Percentiles rank a stretch among this genome's conserved stretches.
Conservation (phyloP, 2,113 vertebrate species). For the Silurus glanis region DNA sequence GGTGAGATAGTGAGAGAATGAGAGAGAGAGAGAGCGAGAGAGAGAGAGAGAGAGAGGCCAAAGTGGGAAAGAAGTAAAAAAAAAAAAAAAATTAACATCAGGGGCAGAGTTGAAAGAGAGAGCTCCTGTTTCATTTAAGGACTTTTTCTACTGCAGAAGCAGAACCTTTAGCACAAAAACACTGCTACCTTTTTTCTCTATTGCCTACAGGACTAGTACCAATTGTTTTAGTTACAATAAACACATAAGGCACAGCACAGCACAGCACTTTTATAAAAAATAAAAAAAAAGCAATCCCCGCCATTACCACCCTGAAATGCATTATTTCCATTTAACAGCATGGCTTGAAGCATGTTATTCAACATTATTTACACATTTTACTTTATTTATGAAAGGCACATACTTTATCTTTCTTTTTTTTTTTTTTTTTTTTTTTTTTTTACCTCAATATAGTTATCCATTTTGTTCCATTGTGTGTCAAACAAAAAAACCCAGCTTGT, state of each 20-base stretch:
- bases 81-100: conserved; percentile 13
- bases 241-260: not conserved
- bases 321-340: not conserved
- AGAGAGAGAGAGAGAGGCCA: conserved; percentile 46
- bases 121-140: not conserved
- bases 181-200: not conserved
- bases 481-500: not conserved
- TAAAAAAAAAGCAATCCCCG: not conserved
- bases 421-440: not conserved
- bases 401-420: not conserved
- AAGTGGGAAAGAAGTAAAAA: conserved; percentile 46
- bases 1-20: conserved; percentile 39
- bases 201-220: not conserved
- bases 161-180: not conserved
- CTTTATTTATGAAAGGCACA: not conserved
- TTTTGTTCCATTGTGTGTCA: not conserved
- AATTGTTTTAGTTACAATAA: not conserved
- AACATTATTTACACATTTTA: not conserved
- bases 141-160: not conserved
- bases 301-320: not conserved
- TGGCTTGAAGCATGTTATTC: not conserved
- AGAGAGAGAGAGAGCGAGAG: not conserved
- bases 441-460: not conserved
- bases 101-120: conserved; percentile 16
- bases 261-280: not conserved